These are phyloP conservation scores for Drosophila suboccidentalis DNA, from an alignment of 2,888 invertebrate genomes.

Conservation along the genomic window DNA sequence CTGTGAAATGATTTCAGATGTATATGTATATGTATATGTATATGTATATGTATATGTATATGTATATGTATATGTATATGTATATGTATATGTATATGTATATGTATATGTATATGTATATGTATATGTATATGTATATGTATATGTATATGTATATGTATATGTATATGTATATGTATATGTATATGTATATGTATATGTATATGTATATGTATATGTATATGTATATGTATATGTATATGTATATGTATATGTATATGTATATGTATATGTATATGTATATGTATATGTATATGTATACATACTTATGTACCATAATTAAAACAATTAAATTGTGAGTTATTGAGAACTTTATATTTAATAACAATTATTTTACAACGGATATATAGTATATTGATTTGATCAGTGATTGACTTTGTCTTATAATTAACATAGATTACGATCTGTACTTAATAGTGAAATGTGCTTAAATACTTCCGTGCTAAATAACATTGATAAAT, in stretches of 20 bases:
- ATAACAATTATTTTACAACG: conserved; percentile 37
- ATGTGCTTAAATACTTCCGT: conserved; percentile 25
- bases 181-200: conserved; percentile 7
- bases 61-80: conserved; percentile 2
- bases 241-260: conserved; percentile 8
- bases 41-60: conserved; percentile 1
- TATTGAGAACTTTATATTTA: conserved; percentile 23
- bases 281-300: conserved; percentile 8
- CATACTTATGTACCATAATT: background rate
- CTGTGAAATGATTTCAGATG: background rate
- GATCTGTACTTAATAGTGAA: conserved; percentile 15
- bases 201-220: conserved; percentile 8
- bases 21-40: conserved; percentile 3
- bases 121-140: conserved; percentile 9
- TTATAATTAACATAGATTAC: conserved; percentile 18
- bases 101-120: conserved; percentile 7
- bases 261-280: conserved; percentile 7
- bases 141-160: conserved; percentile 8
- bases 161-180: conserved; percentile 6
- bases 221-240: conserved; percentile 7
- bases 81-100: conserved; percentile 7
- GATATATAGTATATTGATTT: conserved; percentile 47
- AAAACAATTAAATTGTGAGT: background rate
- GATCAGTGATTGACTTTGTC: conserved; percentile 50
- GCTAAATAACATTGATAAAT: conserved; percentile 18